A percentile compares a stretch with the other conserved stretches of the same genome.
These are phyloP conservation scores for Oryzias celebensis DNA, from an alignment of 2,113 vertebrate species.

Conservation along the genomic window DNA sequence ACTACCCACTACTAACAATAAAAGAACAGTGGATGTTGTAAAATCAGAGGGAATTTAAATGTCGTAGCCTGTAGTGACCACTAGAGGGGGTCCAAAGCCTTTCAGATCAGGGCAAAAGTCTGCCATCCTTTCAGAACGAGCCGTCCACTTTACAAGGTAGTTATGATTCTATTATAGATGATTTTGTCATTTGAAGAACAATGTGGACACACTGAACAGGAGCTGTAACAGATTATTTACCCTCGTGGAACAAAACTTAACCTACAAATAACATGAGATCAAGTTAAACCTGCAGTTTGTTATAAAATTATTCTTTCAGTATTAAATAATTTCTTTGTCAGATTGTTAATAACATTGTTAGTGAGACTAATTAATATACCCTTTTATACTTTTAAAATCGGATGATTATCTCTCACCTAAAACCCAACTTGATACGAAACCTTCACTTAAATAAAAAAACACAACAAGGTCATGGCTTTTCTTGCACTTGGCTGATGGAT, in stretches of 20 bases:
- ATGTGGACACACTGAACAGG: slow-evolving; percentile 30
- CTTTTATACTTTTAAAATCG: slow-evolving; percentile 1
- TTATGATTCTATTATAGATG: no score
- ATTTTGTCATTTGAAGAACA: background rate
- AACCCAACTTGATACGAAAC: slow-evolving; percentile 27
- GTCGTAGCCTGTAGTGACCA: slow-evolving; percentile 34
- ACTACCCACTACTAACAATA: no score
- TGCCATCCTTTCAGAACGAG: background rate
- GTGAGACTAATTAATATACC: no score
- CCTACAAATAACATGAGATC: slow-evolving; percentile 1
- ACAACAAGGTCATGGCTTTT: slow-evolving; percentile 44
- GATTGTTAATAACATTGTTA: no score
- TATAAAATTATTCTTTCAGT: no score
- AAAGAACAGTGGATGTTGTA: slow-evolving; percentile 1
- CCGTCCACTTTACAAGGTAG: slow-evolving; percentile 5
- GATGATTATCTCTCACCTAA: slow-evolving; percentile 30
- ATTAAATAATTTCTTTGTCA: no score
- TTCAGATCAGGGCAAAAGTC: slow-evolving; percentile 29
- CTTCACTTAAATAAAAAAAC: slow-evolving; percentile 18
- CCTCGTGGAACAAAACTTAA: slow-evolving; percentile 33
- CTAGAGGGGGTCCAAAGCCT: slow-evolving; percentile 74
- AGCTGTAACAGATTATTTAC: background rate
- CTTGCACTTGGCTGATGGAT: slow-evolving; percentile 66
- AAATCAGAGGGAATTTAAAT: no score
- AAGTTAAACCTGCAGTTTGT: no score